Conservation (phyloP, 2,888 invertebrate species). For the Cordilura impudica region DNA sequence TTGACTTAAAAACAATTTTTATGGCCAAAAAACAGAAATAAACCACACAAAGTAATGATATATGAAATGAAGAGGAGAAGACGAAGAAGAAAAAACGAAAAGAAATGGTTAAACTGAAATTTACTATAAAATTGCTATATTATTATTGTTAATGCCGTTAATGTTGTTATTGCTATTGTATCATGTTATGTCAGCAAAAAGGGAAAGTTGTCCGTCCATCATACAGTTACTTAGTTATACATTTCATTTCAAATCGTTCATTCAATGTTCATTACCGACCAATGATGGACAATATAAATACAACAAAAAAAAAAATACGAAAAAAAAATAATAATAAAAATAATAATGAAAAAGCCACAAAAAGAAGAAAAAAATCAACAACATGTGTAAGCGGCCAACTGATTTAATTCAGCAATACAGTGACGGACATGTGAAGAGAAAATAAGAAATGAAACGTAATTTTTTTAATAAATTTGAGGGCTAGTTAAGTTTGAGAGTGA, state of each 20-base stretch:
- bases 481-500: neutral
- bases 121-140: neutral
- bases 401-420: neutral
- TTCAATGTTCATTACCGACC: constrained; percentile 33
- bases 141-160: neutral
- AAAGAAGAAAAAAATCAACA: neutral
- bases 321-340: neutral
- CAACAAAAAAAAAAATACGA: neutral
- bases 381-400: constrained; percentile 10
- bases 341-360: constrained; percentile 19
- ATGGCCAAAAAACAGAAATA: constrained; percentile 10
- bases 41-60: neutral
- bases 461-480: neutral
- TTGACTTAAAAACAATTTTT: constrained; percentile 27
- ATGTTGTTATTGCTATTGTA: constrained; percentile 22
- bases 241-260: constrained; percentile 37
- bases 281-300: constrained; percentile 32
- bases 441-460: neutral
- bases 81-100: constrained; percentile 18
- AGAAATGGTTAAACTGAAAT: constrained; percentile 22
- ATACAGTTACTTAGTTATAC: constrained; percentile 21
- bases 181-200: constrained; percentile 66
- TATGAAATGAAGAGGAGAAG: constrained; percentile 2
- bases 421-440: constrained; percentile 4
- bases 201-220: constrained; percentile 64